Conservation (phyloP, 2,888 invertebrate species). For the Augiades crinisus region DNA sequence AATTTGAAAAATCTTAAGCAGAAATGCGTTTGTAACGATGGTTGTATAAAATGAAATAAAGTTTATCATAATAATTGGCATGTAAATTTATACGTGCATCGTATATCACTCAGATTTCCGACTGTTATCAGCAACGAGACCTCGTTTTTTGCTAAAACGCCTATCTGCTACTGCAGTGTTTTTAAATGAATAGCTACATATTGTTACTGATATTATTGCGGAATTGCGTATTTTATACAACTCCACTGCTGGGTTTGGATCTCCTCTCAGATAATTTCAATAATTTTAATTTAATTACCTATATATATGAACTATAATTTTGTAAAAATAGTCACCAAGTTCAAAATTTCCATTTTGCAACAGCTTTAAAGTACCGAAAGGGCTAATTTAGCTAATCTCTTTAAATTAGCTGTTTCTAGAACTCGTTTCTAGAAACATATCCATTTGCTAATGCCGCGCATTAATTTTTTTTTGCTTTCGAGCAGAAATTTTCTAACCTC, state of each 20-base stretch:
- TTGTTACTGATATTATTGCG: not conserved
- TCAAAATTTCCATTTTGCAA: not conserved
- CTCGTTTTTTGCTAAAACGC: conserved; percentile 15
- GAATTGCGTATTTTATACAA: no score
- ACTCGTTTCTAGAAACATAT: conserved; percentile 6
- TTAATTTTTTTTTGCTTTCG: conserved; percentile 11
- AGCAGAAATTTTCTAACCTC: conserved; percentile 6
- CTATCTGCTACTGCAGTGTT: conserved; percentile 14
- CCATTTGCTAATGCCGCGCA: conserved; percentile 7
- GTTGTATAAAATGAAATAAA: not conserved
- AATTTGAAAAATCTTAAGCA: no score
- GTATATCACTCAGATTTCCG: not conserved
- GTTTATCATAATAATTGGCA: not conserved
- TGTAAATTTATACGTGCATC: not conserved
- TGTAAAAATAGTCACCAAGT: no score
- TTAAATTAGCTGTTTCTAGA: conserved; percentile 9
- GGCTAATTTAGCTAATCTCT: not conserved
- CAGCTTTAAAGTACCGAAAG: not conserved
- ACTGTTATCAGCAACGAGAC: conserved; percentile 6
- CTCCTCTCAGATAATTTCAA: no score
- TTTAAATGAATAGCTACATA: not conserved
- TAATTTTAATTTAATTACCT: no score
- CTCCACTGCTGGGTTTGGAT: no score
- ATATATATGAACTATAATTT: no score
- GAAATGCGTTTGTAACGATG: no score